phyloP scores from a whole-genome alignment of 2,797 vertebrate genomes.

The Gobio occitaniae region DNA sequence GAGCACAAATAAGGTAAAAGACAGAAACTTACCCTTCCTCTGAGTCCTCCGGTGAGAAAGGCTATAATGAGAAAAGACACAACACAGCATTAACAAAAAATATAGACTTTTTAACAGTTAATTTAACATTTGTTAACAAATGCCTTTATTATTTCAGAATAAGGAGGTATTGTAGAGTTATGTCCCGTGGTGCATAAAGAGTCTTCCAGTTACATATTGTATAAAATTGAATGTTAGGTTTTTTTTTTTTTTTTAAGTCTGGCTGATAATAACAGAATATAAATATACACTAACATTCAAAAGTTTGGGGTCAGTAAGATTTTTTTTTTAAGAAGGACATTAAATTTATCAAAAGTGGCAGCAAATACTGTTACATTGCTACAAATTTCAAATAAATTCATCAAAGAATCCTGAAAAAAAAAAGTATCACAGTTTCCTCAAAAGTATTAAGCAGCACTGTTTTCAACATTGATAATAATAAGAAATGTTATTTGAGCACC shows the following conservation, averaged over 20 bases:
- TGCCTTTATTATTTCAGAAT: background rate
- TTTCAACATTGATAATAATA: background rate
- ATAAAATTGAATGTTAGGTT: background rate
- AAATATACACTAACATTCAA: background rate
- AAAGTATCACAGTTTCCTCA: too few relatives aligned
- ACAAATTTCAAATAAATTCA: background rate
- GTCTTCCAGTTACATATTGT: background rate
- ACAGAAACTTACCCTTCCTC: constrained; percentile 77
- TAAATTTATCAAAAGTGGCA: background rate
- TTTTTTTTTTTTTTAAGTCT: background rate
- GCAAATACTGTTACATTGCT: background rate
- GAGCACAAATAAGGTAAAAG: constrained; percentile 31
- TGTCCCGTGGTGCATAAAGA: background rate
- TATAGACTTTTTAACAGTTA: background rate
- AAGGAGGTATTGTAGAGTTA: background rate
- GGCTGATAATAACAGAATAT: background rate
- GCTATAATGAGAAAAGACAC: constrained; percentile 64
- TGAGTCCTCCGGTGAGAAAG: constrained; percentile 77
- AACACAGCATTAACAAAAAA: background rate
- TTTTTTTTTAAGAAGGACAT: background rate
- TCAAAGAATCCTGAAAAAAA: too few relatives aligned
- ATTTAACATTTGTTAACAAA: background rate
- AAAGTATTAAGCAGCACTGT: background rate
- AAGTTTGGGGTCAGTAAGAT: background rate
- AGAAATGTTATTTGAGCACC: background rate